Base-by-base conservation (phyloP, 2,888 invertebrate genomes). In the Biston stratarius region DNA sequence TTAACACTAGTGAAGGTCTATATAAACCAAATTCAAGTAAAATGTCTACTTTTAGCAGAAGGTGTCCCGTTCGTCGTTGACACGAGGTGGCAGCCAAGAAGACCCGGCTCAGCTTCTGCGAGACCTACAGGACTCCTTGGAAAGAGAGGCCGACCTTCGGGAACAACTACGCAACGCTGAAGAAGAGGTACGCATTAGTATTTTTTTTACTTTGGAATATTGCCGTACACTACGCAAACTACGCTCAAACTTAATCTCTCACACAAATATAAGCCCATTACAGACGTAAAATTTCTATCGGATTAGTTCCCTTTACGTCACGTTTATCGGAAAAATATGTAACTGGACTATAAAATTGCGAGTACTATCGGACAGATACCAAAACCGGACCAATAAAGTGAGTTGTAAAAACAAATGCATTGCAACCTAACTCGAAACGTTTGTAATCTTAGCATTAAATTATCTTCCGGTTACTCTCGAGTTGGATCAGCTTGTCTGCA, bases 81-180 rank as follows among this genome's bases (percentile, higher is more conserved):
- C 96, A 0, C 94, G 97, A 57, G 97, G 97, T 15, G 97, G 97
- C 55, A 97, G 97, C 33, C 97, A 97, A 84, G 97, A 97, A 77
- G 97, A 97, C 87, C 96, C 97, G 0, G 96, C 96, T 56, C 97
- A 98, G 83, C 90, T 98, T 48, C 93, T 98, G 70, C 94, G 98
- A 53, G 98, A 99, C 84, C 94, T 99, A 15, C 97, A 98, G 84
- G 99, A 99, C 90, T 97, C 98, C 1, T 93, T 98, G 70, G 99
- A 99, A 90, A 94, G 99, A 36, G 99, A 99, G 88, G 97, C 98
- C 0, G 99, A 99, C 91, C 93, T 99, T 14, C 95, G 98, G 62
- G 99, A 99, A 86, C 99, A 99, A 86, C 91, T 99, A 11, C 96
- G 96, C 73, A 99, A 98, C 87, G 97, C 98, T 12, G 99, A 99